Percentiles rank a stretch among this genome's conserved stretches.
Conservation (phyloP, 2,113 vertebrate species). For the Podiceps cristatus region DNA sequence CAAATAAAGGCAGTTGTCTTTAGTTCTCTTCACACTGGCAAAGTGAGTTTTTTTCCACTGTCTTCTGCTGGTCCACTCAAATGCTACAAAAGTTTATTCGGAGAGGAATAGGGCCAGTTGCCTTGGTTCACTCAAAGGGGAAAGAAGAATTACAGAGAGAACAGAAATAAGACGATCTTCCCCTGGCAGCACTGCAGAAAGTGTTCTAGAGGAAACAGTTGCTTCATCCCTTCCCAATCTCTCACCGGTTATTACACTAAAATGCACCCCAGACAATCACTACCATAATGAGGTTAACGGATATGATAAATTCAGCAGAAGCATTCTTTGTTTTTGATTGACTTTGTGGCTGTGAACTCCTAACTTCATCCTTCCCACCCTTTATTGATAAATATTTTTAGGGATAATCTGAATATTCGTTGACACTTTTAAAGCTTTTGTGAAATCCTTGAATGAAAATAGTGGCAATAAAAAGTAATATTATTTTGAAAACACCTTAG, state of each 20-base stretch:
- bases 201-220: slow-evolving; percentile 56
- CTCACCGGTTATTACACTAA: slow-evolving; percentile 62
- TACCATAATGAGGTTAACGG: slow-evolving; percentile 67
- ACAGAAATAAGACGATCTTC: slow-evolving; percentile 48
- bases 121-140: background rate
- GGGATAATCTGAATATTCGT: slow-evolving; percentile 1
- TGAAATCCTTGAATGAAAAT: slow-evolving; percentile 30
- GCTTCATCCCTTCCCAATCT: slow-evolving; percentile 48
- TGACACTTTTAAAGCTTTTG: slow-evolving; percentile 16
- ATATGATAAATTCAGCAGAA: slow-evolving; percentile 67
- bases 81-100: background rate
- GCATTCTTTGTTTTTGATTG: slow-evolving; percentile 36
- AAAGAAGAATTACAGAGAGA: slow-evolving; percentile 41
- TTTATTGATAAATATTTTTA: slow-evolving; percentile 18
- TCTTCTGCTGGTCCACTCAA: background rate
- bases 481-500: slow-evolving; percentile 47
- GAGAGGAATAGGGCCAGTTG: background rate
- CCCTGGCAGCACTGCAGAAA: slow-evolving; percentile 32
- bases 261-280: slow-evolving; percentile 66
- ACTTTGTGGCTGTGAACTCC: slow-evolving; percentile 39
- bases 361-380: slow-evolving; percentile 3
- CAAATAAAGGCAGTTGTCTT: background rate
- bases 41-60: background rate
- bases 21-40: background rate
- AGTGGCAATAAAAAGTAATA: slow-evolving; percentile 35